These are phyloP conservation scores for Dromaius novaehollandiae DNA, from an alignment of 2,113 vertebrate genomes.

Conservation along the genomic window DNA sequence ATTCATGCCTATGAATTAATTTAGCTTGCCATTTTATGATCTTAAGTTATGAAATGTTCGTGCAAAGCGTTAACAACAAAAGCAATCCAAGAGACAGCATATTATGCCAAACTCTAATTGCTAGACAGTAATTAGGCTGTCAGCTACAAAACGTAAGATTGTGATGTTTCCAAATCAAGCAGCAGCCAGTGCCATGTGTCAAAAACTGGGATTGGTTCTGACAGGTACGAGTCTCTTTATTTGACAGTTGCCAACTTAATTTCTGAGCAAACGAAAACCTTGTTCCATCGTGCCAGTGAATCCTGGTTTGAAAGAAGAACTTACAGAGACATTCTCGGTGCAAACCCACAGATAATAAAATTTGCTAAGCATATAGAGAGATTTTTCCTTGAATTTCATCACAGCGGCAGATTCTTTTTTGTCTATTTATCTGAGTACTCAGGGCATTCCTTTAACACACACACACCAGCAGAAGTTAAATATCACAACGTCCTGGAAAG, in stretches of 20 bases:
- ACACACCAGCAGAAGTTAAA: neutral
- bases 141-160: constrained; percentile 56
- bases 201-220: constrained; percentile 58
- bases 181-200: constrained; percentile 10
- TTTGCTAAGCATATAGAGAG: neutral
- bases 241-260: constrained; percentile 25
- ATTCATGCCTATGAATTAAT: constrained; percentile 45
- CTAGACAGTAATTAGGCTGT: constrained; percentile 56
- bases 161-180: constrained; percentile 46
- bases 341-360: neutral
- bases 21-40: constrained; percentile 33
- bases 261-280: constrained; percentile 55
- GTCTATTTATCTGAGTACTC: neutral
- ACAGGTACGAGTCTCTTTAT: constrained; percentile 60
- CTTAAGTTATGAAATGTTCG: constrained; percentile 50
- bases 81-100: neutral
- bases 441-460: neutral
- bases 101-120: constrained; percentile 56
- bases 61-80: constrained; percentile 16
- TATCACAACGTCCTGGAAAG: neutral
- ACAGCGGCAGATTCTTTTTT: neutral
- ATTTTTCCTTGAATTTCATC: neutral
- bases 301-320: constrained; percentile 14
- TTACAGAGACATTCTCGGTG: constrained; percentile 44
- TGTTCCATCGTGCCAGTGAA: neutral